Conservation (phyloP, 2,888 invertebrate species). For the Ophion costatus region DNA sequence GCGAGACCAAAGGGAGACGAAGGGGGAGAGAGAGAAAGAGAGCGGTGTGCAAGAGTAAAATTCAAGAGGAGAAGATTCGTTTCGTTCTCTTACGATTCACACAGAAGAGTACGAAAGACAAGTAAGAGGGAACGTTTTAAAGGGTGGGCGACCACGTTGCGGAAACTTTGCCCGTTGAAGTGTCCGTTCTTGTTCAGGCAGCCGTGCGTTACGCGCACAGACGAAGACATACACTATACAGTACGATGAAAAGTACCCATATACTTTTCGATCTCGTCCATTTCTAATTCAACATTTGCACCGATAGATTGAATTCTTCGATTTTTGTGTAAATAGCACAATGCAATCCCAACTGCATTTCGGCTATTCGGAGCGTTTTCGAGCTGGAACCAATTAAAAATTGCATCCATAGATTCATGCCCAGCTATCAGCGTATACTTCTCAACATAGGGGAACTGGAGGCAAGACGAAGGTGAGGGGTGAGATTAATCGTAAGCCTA, state of each 20-base stretch:
- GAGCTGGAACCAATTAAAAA: neutral
- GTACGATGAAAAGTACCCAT: constrained; percentile 12
- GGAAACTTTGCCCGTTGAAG: constrained; percentile 57
- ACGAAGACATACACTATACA: constrained; percentile 17
- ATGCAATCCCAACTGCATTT: neutral
- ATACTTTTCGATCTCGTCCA: constrained; percentile 30
- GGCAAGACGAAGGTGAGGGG: no score
- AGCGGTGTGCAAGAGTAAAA: constrained; percentile 22
- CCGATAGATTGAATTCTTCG: constrained; percentile 35
- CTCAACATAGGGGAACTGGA: no score
- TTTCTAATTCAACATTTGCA: constrained; percentile 36
- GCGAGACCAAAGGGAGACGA: neutral
- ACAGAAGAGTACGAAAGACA: neutral
- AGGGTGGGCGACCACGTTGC: constrained; percentile 43
- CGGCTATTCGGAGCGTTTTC: neutral
- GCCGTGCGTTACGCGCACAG: constrained; percentile 42
- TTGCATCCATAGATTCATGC: neutral
- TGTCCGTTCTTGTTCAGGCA: constrained; percentile 50
- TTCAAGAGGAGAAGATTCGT: constrained; percentile 51
- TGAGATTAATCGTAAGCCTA: no score
- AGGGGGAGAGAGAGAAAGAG: no score
- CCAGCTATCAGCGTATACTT: no score
- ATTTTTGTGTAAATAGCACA: neutral
- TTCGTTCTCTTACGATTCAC: constrained; percentile 32
- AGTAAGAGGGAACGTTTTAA: constrained; percentile 4